A percentile compares a stretch with the other conserved stretches of the same genome.
These are phyloP conservation scores for Melanostoma scalare DNA, from an alignment of 2,888 invertebrate species.

Conservation along the genomic window DNA sequence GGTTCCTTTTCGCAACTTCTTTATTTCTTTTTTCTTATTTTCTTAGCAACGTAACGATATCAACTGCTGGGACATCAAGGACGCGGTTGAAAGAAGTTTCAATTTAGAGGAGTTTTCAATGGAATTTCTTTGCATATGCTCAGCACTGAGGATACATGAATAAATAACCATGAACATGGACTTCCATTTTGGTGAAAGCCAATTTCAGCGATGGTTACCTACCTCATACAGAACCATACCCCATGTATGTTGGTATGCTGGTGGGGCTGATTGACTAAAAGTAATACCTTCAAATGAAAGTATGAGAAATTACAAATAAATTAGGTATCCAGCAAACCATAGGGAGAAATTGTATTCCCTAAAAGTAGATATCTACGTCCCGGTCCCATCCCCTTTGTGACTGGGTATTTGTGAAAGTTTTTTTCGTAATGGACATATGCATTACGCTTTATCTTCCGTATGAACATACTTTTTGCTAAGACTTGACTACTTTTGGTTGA, in stretches of 20 bases:
- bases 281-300: conserved; percentile 31
- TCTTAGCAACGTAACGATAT: conserved; percentile 8
- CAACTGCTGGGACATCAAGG: conserved; percentile 11
- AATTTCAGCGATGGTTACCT: conserved; percentile 58
- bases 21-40: not conserved
- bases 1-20: not conserved
- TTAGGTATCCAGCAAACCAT: conserved; percentile 56
- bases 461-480: too few relatives aligned
- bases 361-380: not conserved
- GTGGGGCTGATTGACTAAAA: not conserved
- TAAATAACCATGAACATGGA: conserved; percentile 53
- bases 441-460: too few relatives aligned
- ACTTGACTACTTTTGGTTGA: too few relatives aligned
- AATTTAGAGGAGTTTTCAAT: conserved; percentile 46
- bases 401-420: too few relatives aligned
- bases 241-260: too few relatives aligned
- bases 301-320: conserved; percentile 65
- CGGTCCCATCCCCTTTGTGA: too few relatives aligned
- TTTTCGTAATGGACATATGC: too few relatives aligned
- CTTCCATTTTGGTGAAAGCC: conserved; percentile 58
- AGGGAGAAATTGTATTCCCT: conserved; percentile 12
- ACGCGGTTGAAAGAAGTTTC: conserved; percentile 54
- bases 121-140: conserved; percentile 58
- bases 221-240: conserved; percentile 9
- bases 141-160: conserved; percentile 57